A percentile compares a stretch with the other conserved stretches of the same genome.
Conservation (phyloP, 2,888 invertebrate genomes). For the Blomia tropicalis region DNA sequence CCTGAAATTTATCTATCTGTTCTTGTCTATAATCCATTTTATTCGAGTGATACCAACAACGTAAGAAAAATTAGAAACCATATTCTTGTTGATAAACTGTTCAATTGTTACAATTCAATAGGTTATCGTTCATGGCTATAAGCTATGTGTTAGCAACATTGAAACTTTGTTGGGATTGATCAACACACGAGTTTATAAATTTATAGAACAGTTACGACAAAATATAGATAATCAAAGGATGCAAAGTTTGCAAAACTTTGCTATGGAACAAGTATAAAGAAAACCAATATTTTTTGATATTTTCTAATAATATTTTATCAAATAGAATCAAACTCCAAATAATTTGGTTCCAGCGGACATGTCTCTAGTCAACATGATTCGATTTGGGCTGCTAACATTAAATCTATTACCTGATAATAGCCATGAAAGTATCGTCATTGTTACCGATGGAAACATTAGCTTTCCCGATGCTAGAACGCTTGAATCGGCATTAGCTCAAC, state of each 20-base stretch:
- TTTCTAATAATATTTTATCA: neutral
- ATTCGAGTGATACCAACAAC: conserved; percentile 52
- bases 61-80: conserved; percentile 33
- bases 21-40: conserved; percentile 58
- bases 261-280: conserved; percentile 2
- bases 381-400: conserved; percentile 56
- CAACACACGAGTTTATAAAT: neutral
- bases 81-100: conserved; percentile 28
- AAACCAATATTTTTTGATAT: too few relatives aligned
- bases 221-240: conserved; percentile 10
- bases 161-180: conserved; percentile 25
- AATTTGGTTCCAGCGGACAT: conserved; percentile 41
- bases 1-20: conserved; percentile 57
- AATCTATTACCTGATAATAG: conserved; percentile 57
- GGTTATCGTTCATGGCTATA: conserved; percentile 54
- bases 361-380: conserved; percentile 56
- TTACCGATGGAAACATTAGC: conserved; percentile 49
- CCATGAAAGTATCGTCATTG: conserved; percentile 54
- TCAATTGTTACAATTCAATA: conserved; percentile 30
- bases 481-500: conserved; percentile 53
- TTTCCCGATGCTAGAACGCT: conserved; percentile 52
- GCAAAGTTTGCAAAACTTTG: too few relatives aligned
- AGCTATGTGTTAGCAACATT: conserved; percentile 31
- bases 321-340: neutral
- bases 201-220: neutral